phyloP scores from a whole-genome alignment of 2,113 vertebrate species.

The Eclectus roratus region DNA sequence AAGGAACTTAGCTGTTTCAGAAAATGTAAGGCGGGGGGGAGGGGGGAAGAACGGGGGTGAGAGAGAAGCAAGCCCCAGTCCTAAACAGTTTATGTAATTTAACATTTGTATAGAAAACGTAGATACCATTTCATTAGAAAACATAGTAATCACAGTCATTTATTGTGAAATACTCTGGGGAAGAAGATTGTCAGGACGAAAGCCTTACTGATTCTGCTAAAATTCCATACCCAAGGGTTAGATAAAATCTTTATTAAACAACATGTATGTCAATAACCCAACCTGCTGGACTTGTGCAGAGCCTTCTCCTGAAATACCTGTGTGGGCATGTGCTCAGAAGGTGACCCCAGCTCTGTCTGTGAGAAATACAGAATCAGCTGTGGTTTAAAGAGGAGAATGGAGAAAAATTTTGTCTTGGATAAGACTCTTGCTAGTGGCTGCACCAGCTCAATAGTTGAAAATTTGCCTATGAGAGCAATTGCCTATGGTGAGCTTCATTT shows the following conservation, averaged over 20 bases:
- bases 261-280: background rate
- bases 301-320: background rate
- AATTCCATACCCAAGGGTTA: background rate
- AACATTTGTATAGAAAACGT: background rate
- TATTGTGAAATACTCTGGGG: background rate
- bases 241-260: background rate
- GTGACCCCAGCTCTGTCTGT: background rate
- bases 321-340: rapidly evolving
- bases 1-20: slow-evolving; percentile 64
- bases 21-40: background rate
- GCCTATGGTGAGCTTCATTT: background rate
- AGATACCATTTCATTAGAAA: background rate
- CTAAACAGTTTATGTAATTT: background rate
- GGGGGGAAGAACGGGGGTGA: background rate
- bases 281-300: background rate
- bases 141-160: background rate
- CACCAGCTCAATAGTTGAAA: background rate
- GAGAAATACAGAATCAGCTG: background rate
- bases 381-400: background rate
- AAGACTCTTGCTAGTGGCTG: background rate
- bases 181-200: background rate
- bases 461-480: background rate
- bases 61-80: background rate
- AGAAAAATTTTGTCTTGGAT: background rate
- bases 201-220: background rate